Evolutionary conservation across 2,888 invertebrate genomes (phyloP).

Genomic region (Standfussiana lucernea): DNA sequence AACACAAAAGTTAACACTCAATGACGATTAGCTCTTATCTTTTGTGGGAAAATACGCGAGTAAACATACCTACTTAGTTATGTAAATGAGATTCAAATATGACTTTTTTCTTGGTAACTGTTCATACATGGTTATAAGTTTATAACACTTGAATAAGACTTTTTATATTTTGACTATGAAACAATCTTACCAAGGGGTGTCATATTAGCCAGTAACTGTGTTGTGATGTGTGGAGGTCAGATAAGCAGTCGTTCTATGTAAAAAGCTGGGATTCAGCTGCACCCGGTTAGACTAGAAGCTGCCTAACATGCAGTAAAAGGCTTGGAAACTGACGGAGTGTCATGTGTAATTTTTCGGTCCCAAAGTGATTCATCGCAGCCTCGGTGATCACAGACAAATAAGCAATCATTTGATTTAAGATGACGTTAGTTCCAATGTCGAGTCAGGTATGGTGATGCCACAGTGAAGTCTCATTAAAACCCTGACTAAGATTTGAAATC

Average conservation of each 20-base stretch:
- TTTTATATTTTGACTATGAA: background rate
- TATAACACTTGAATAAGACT: background rate
- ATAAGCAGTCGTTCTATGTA: background rate
- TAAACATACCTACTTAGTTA: conserved; percentile 27
- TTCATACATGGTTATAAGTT: background rate
- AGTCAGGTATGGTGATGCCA: background rate
- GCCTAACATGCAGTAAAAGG: background rate
- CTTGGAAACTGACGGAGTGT: background rate
- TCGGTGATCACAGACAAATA: conserved; percentile 1
- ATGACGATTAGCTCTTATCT: conserved; percentile 36
- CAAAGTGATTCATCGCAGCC: conserved; percentile 5
- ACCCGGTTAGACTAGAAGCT: background rate
- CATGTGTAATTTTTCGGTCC: background rate
- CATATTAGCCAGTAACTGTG: background rate
- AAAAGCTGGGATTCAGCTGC: background rate
- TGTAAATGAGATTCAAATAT: conserved; percentile 41
- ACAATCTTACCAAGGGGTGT: background rate
- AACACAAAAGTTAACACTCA: conserved; percentile 25
- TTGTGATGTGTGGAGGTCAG: background rate
- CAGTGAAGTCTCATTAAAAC: background rate
- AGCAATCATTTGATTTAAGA: conserved; percentile 25
- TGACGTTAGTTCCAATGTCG: background rate
- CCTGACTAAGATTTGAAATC: conserved; percentile 12
- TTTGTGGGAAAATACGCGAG: conserved; percentile 32
- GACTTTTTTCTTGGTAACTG: conserved; percentile 32